These are phyloP conservation scores for Sphaeramia orbicularis DNA, from an alignment of 2,797 vertebrate genomes.

Conservation along the genomic window DNA sequence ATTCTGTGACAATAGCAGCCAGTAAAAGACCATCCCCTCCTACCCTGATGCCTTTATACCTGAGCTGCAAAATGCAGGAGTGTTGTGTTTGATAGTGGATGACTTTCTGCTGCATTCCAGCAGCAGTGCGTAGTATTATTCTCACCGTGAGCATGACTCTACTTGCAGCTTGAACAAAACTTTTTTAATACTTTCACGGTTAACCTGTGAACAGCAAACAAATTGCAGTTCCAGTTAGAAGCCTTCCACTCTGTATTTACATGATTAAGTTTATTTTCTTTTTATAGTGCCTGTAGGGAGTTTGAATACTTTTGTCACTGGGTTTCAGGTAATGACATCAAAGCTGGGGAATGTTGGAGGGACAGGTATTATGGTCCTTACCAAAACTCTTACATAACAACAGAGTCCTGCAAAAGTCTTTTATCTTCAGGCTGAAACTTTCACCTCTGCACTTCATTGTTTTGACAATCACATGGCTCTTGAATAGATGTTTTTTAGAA, in stretches of 20 bases:
- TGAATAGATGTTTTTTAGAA: background rate
- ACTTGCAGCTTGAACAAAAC: slow-evolving; percentile 61
- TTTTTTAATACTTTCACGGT: slow-evolving; percentile 24
- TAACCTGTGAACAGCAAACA: slow-evolving; percentile 11
- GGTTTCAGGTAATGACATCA: slow-evolving; percentile 78
- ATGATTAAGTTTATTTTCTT: slow-evolving; percentile 10
- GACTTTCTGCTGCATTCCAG: slow-evolving; percentile 71
- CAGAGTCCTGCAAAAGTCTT: slow-evolving; percentile 8
- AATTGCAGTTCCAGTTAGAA: slow-evolving; percentile 11
- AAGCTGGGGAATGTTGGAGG: slow-evolving; percentile 71
- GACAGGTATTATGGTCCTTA: slow-evolving; percentile 58
- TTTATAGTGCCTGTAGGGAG: slow-evolving; percentile 23
- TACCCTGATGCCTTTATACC: slow-evolving; percentile 10
- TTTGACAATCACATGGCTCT: background rate
- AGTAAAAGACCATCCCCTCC: slow-evolving; percentile 15
- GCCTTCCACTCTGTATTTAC: background rate
- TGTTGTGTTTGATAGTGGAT: slow-evolving; percentile 50
- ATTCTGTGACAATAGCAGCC: background rate
- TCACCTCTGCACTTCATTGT: background rate
- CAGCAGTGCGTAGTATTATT: slow-evolving; percentile 39
- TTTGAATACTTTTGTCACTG: slow-evolving; percentile 44
- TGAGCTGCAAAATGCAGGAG: slow-evolving; percentile 21
- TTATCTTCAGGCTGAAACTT: background rate
- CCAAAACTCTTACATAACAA: slow-evolving; percentile 44
- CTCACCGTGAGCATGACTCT: slow-evolving; percentile 68